phyloP scores from a whole-genome alignment of 1,140 invertebrate species.

The Nixonia krombeini region DNA sequence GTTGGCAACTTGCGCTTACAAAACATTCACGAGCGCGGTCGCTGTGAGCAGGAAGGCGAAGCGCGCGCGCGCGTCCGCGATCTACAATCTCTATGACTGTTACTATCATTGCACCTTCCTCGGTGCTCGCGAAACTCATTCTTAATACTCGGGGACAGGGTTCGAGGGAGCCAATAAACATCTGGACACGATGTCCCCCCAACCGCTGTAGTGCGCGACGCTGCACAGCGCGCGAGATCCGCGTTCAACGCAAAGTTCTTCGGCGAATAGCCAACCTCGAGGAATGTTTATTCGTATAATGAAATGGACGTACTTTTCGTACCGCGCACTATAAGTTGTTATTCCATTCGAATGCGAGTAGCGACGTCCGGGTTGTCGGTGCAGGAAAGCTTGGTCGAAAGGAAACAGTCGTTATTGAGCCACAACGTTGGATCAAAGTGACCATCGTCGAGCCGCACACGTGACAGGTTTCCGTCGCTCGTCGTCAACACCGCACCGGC shows the following conservation, averaged over 20 bases:
- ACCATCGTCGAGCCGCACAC: too few species aligned
- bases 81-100: constrained; percentile 27
- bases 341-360: not conserved
- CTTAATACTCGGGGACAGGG: not conserved
- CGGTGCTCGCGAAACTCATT: constrained; percentile 1
- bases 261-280: not conserved
- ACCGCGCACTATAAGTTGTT: too few species aligned
- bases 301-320: too few species aligned
- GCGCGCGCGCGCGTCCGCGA: constrained; percentile 1
- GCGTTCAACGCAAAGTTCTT: constrained; percentile 6
- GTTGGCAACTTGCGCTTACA: constrained; percentile 46
- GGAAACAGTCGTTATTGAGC: too few species aligned
- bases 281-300: too few species aligned
- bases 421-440: too few species aligned
- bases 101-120: constrained; percentile 32
- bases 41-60: constrained; percentile 25
- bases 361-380: not conserved
- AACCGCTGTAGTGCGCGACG: too few species aligned
- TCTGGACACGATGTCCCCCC: constrained; percentile 49
- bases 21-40: constrained; percentile 20
- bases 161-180: constrained; percentile 47
- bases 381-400: too few species aligned
- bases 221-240: too few species aligned
- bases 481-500: too few species aligned
- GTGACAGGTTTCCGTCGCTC: too few species aligned